A percentile compares a stretch with the other conserved stretches of the same genome.
Conservation (phyloP, 2,797 vertebrate species). For the Mus caroli region DNA sequence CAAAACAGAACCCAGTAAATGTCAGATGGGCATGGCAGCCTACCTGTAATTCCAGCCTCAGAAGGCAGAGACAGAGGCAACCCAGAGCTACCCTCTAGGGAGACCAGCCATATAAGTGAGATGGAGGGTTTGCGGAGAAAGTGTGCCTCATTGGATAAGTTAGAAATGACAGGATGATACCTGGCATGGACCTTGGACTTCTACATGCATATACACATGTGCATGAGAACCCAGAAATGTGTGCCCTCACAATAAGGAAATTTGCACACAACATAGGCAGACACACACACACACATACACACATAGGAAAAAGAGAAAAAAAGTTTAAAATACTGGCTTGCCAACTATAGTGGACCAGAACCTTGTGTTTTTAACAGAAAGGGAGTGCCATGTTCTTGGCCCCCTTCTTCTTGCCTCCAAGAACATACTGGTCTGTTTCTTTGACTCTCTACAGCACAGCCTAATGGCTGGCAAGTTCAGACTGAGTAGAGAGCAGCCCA, state of each 20-base stretch:
- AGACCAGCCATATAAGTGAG: background rate
- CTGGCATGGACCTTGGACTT: background rate
- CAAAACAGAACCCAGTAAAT: background rate
- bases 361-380: background rate
- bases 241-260: background rate
- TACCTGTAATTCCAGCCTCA: background rate
- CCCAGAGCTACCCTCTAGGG: background rate
- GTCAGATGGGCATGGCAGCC: background rate
- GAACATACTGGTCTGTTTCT: background rate
- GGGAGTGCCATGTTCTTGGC: background rate
- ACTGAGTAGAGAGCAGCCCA: background rate
- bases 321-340: background rate
- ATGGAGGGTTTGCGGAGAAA: background rate
- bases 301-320: background rate
- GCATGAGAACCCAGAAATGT: background rate
- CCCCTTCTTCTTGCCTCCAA: background rate
- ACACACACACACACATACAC: background rate
- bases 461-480: background rate
- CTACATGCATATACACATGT: background rate
- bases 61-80: background rate
- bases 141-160: background rate
- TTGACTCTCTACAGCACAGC: background rate
- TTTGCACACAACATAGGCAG: background rate
- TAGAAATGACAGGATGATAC: background rate
- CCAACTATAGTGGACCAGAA: background rate